These are phyloP conservation scores for Pterobdella sp. DNA, from an alignment of 2,888 invertebrate species.

Conservation along the genomic window DNA sequence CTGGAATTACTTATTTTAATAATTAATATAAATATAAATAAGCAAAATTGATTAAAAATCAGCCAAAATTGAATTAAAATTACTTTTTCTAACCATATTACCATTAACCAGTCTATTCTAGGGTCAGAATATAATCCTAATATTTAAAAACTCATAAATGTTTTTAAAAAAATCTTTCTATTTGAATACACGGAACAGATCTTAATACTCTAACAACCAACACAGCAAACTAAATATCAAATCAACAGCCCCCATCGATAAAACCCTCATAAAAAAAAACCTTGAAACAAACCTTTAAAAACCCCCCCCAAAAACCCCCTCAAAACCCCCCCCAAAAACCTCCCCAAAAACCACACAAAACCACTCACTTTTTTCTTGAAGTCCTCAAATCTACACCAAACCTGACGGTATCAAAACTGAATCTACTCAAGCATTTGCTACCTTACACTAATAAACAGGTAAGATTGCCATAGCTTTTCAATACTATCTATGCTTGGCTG, in stretches of 20 bases:
- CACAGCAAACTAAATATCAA: neutral
- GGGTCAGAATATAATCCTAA: too few relatives aligned
- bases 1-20: too few relatives aligned
- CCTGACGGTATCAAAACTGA: too few relatives aligned
- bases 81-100: too few relatives aligned
- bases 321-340: neutral
- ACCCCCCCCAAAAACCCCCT: neutral
- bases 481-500: too few relatives aligned
- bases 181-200: too few relatives aligned
- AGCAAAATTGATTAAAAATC: neutral
- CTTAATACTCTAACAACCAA: neutral
- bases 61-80: too few relatives aligned
- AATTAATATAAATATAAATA: neutral
- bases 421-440: too few relatives aligned
- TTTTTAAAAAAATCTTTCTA: too few relatives aligned
- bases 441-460: neutral
- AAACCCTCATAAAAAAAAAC: neutral
- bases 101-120: too few relatives aligned
- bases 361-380: neutral
- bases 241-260: neutral
- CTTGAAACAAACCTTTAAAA: neutral
- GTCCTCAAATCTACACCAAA: neutral
- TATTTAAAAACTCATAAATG: too few relatives aligned
- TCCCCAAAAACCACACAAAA: neutral
- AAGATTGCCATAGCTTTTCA: neutral